phyloP scores from a whole-genome alignment of 2,797 vertebrate species.

The Lates japonicus region DNA sequence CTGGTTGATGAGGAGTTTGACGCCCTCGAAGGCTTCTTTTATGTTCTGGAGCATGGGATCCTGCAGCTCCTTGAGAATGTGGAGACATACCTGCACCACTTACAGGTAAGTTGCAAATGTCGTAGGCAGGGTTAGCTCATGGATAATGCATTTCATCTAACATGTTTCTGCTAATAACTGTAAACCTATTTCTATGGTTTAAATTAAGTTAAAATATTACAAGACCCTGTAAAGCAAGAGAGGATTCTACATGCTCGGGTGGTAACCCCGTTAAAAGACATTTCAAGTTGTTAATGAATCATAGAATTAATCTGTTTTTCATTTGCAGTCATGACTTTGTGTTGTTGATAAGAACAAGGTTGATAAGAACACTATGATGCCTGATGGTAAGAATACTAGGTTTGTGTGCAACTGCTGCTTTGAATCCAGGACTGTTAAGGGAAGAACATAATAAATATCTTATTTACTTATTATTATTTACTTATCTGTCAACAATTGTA shows the following conservation, averaged over 20 bases:
- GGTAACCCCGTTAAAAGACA: not conserved
- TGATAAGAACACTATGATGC: no score
- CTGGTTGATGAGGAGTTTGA: conserved; percentile 93
- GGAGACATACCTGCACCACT: conserved; percentile 86
- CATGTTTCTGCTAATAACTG: not conserved
- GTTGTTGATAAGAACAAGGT: no score
- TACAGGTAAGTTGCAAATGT: conserved; percentile 86
- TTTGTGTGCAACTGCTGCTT: not conserved
- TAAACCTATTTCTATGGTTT: not conserved
- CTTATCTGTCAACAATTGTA: not conserved
- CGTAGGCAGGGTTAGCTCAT: not conserved
- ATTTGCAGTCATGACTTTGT: no score
- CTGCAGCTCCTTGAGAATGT: conserved; percentile 89
- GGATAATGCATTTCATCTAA: not conserved
- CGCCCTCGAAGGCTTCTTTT: conserved; percentile 89
- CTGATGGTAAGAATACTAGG: not conserved
- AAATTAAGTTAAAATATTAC: no score
- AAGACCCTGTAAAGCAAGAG: no score
- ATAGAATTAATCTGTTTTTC: no score
- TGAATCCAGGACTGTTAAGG: not conserved
- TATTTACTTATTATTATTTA: no score
- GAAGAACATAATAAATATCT: not conserved
- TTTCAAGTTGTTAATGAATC: no score
- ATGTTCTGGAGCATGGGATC: conserved; percentile 88
- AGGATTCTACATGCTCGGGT: not conserved